Base-by-base conservation (phyloP, 1,140 invertebrate genomes). In the Polypedilum vanderplanki region DNA sequence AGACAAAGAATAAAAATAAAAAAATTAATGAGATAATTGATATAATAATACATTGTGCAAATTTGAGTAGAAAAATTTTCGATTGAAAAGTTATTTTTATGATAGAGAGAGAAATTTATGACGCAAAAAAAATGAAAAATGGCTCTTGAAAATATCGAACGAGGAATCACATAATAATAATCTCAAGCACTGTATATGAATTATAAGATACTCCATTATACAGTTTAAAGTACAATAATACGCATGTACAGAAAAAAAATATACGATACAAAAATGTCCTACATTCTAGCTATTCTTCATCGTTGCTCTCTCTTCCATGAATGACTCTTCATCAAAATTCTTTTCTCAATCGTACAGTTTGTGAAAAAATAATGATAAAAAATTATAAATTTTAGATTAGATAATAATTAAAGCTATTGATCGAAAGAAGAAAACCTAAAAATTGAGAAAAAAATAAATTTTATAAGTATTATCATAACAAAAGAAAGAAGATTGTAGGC, bases 161-260 rank as follows among this genome's bases (percentile, higher is more conserved):
- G 12, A 57, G 46, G n/a, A n/a, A 57, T 57, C 46, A 57, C 24
- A 33, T 33, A 33, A 33, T n/a, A 57, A 57, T 57, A 57, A 57
- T 57, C 46, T 57, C 46, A 57, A 57, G 46, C 46, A n/a, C 46
- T 33, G 24, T 57, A 57, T 57, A 57, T 57, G 46, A 57, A 57
- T 57, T 57, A 57, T 57, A 57, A 57, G 46, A 57, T 57, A 57
- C 46, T 57, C 46, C 46, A 57, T 57, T 57, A 57, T 57, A 57
- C n/a, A 57, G n/a, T 57, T 57, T 57, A 57, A 57, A 57, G 46
- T 57, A 57, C 46, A 57, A 57, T 57, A 57, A 57, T 57, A 57
- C 46, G 46, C 46, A 57, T 57, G 46, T 57, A 57, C 46, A 57
- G 46, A 57, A 57, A 57, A 57, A 57, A 57, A 15, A 12, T 57